Conservation (phyloP, 2,888 invertebrate genomes). For the Drosophila merina region DNA sequence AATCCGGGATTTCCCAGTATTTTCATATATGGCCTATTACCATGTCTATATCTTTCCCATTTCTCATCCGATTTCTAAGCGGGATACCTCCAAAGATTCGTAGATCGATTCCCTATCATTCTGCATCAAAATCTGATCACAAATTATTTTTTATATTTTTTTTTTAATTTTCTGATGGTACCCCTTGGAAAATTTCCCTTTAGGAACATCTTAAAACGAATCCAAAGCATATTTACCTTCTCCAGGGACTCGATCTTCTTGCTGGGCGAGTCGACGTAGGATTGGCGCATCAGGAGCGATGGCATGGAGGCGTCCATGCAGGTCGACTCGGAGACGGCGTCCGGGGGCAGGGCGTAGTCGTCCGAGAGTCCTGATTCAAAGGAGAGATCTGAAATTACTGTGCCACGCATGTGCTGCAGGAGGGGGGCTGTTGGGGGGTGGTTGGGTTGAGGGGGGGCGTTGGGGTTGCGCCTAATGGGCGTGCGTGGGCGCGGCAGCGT, state of each 20-base stretch:
- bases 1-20: background rate
- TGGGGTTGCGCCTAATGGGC: slow-evolving; percentile 39
- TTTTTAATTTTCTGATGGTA: too few relatives aligned
- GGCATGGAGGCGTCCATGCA: slow-evolving; percentile 91
- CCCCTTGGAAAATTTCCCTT: background rate
- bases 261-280: slow-evolving; percentile 86
- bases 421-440: slow-evolving; percentile 35
- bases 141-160: too few relatives aligned
- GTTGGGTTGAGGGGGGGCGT: slow-evolving; percentile 38
- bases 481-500: slow-evolving; percentile 69
- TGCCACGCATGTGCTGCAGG: slow-evolving; percentile 81
- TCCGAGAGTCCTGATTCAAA: slow-evolving; percentile 97
- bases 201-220: background rate
- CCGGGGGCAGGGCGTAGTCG: slow-evolving; percentile 98
- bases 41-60: background rate
- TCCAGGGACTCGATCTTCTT: slow-evolving; percentile 91
- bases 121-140: too few relatives aligned
- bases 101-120: too few relatives aligned
- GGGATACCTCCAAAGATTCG: too few relatives aligned
- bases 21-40: background rate
- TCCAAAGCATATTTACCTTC: slow-evolving; percentile 85
- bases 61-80: too few relatives aligned
- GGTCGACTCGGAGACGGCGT: slow-evolving; percentile 93
- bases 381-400: slow-evolving; percentile 91
- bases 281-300: slow-evolving; percentile 86